phyloP scores from a whole-genome alignment of 2,113 vertebrate genomes.

The Tenebrosternarchus preto region DNA sequence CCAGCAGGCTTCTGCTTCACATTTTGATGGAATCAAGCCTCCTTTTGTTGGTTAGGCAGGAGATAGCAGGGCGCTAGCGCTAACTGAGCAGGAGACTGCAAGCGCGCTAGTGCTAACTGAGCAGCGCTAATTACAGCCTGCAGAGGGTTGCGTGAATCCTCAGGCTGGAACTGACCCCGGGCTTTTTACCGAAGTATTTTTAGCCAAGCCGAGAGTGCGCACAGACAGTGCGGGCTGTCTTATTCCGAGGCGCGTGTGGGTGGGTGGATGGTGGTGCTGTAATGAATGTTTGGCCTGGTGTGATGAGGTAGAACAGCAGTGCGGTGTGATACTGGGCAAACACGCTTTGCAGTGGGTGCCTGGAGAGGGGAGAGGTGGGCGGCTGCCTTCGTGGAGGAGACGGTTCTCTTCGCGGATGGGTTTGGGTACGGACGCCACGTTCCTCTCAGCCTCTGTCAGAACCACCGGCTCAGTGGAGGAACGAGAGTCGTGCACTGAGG shows the following conservation, averaged over 20 bases:
- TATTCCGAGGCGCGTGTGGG: slow-evolving; percentile 32
- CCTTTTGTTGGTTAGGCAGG: slow-evolving; percentile 61
- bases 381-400: background rate
- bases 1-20: slow-evolving; percentile 50
- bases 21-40: slow-evolving; percentile 60
- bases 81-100: slow-evolving; percentile 61
- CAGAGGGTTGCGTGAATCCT: slow-evolving; percentile 51
- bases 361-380: slow-evolving; percentile 17
- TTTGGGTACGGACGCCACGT: background rate
- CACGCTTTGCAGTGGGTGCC: slow-evolving; percentile 30
- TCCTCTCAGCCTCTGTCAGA: background rate
- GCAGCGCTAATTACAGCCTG: slow-evolving; percentile 61
- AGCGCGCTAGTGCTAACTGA: slow-evolving; percentile 57
- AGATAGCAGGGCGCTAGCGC: slow-evolving; percentile 48
- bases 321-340: slow-evolving; percentile 49
- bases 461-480: background rate
- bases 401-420: background rate
- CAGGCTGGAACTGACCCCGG: slow-evolving; percentile 57
- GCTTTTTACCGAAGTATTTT: slow-evolving; percentile 65
- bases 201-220: slow-evolving; percentile 59
- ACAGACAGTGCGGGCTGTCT: slow-evolving; percentile 1
- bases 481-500: background rate
- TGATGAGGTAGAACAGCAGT: slow-evolving; percentile 41
- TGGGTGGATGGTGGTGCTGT: slow-evolving; percentile 43
- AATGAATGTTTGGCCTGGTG: slow-evolving; percentile 44